Base-by-base conservation (phyloP, 2,797 vertebrate genomes). In the Xyrichtys novacula region DNA sequence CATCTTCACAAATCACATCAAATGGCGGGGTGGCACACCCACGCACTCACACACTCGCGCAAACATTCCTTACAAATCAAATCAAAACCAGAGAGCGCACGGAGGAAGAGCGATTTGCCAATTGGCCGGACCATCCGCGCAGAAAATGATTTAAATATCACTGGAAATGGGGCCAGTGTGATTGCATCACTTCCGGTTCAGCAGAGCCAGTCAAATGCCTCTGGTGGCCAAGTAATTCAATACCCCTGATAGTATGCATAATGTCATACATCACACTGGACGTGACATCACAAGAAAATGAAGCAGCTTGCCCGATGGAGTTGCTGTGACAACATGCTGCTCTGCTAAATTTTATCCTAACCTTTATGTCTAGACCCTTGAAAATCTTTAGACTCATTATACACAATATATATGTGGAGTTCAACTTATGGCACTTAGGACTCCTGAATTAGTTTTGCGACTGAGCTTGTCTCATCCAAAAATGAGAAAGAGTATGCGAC, bases 131-230 rank as follows among this genome's bases (percentile, higher is more conserved):
- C 57, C 78, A 78, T 74, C 73, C 85, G 89, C 66, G 79, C 86
- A 78, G 66, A 88, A 90, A 90, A 91, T 60, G 77, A 89, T 90
- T 90, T 88, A 91, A 92, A 93, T 91, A 92, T 90, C 90, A 91
- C 85, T 88, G 89, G 83, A 91, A 90, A 90, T 85, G 80, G 78
- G 81, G 79, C 85, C 77, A 82, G 72, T 59, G 65, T 81, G 77
- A 93, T 88, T 91, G 76, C 87, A 91, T 92, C 89, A 90, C 85
- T 89, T 90, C 89, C 78, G 71, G 87, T 80, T 91, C 86, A 90
- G 71, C 76, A 75, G 81, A 90, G 74, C 84, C 48, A 74, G 60
- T 83, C 68, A 78, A 86, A 89, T 73, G 78, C 79, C 85, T 88
- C 81, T 84, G 88, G 88, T 88, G 86, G 85, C 79, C 49, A 47